Evolutionary conservation across 2,888 invertebrate species (phyloP), one percentile per base, ranked within the genome.

Genomic region (Oxycera nigricornis): DNA sequence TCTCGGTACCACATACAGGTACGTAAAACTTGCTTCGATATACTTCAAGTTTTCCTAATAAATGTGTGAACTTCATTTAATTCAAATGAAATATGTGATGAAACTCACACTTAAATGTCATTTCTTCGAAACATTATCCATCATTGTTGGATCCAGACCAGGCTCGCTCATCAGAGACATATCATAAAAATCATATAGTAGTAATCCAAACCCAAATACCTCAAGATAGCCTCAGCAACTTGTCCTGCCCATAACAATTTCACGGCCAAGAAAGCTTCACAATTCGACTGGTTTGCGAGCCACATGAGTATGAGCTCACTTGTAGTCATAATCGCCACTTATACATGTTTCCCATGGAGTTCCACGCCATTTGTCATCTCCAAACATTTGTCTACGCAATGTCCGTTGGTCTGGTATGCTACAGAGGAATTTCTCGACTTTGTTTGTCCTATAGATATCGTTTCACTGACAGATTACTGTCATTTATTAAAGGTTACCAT

Each of bases 381-480:
- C 31, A 55, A 70, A 50, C 62, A 62, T 62, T 62, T 22, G 17
- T 39, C 17, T 39, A 62, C 62, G 62, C 39, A 31, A 35, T 39
- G 7, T n/a, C n/a, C n/a, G n/a, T n/a, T n/a, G 70, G 41, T 72
- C 24, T 75, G 70, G 46, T 67, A 73, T 73, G 73, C 59, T 4
- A 24, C 39, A 22, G 24, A 24, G 31, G 70, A 70, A 70, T 70
- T 70, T 52, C 70, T 52, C 70, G 41, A 70, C 70, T 70, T 59
- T 72, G 70, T 72, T 75, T 72, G 67, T 72, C 67, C 62, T 74
- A 72, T 41, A 73, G 72, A 75, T 70, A 75, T 75, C 75, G 41
- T 50, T 70, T 62, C 72, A 73, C 73, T 75, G 75, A 75, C 72
- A 73, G 73, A 74, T 75, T 73, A 65, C 67, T 72, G 73, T 75